Conservation (phyloP, 2,113 vertebrate species). For the Cyprinodon brontotheroides region DNA sequence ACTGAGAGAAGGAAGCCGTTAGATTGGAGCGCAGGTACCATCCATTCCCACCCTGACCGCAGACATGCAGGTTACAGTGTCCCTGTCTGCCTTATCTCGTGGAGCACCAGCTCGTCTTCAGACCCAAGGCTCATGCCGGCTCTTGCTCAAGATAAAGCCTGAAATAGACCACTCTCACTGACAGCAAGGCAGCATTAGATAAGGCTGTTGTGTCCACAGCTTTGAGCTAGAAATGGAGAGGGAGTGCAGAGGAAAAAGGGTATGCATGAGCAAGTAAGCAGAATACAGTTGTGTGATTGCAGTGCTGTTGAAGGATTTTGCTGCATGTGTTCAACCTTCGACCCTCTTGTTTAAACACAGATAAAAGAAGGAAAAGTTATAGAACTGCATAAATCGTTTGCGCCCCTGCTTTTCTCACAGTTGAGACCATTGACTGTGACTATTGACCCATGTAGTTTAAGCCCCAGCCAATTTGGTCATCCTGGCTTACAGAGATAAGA, state of each 20-base stretch:
- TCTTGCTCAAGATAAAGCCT: slow-evolving; percentile 75
- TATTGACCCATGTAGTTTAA: slow-evolving; percentile 63
- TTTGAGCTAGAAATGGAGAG: slow-evolving; percentile 36
- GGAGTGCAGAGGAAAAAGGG: background rate
- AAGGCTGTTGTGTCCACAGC: slow-evolving; percentile 71
- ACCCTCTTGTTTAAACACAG: slow-evolving; percentile 49
- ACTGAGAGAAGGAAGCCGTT: slow-evolving; percentile 58
- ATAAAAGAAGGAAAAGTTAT: slow-evolving; percentile 35
- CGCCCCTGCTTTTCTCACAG: slow-evolving; percentile 24
- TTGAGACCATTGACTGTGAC: slow-evolving; percentile 53
- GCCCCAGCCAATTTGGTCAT: slow-evolving; percentile 46
- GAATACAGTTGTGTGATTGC: slow-evolving; percentile 22
- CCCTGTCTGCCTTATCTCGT: slow-evolving; percentile 77
- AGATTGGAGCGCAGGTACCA: slow-evolving; percentile 50
- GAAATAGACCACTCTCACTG: slow-evolving; percentile 75
- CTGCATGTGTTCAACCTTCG: slow-evolving; percentile 34
- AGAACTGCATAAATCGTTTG: slow-evolving; percentile 35
- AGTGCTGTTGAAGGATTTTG: slow-evolving; percentile 11
- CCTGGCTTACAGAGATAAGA: slow-evolving; percentile 60
- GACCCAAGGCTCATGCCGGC: slow-evolving; percentile 60
- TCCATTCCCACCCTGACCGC: slow-evolving; percentile 66
- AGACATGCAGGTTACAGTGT: slow-evolving; percentile 72
- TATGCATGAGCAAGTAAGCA: slow-evolving; percentile 19
- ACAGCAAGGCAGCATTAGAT: slow-evolving; percentile 72
- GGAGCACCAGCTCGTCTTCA: slow-evolving; percentile 57